Percentiles rank a stretch among this genome's conserved stretches.
Evolutionary conservation across 1,140 invertebrate genomes (phyloP).

Genomic region (Halyomorpha halys): DNA sequence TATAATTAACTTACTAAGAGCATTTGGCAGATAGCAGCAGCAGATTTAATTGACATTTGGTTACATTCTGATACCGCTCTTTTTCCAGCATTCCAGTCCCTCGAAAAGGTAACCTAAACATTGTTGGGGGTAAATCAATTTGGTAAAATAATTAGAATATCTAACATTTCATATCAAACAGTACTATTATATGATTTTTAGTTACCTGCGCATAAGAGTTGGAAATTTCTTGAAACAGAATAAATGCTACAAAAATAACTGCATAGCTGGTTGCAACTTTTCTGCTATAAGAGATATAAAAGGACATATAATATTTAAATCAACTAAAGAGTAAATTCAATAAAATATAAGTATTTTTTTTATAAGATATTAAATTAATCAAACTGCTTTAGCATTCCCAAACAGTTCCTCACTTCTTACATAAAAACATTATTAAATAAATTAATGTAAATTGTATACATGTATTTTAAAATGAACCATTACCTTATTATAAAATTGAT

Average conservation of each 20-base stretch:
- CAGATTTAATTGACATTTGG: conserved; percentile 11
- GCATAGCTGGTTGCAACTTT: background rate
- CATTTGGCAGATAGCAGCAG: conserved; percentile 19
- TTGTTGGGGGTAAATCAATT: conserved; percentile 40
- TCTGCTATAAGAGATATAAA: background rate
- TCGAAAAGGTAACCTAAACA: conserved; percentile 28
- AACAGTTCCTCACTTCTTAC: too few relatives aligned
- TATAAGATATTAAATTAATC: too few relatives aligned
- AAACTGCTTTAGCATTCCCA: too few relatives aligned
- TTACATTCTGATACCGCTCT: conserved; percentile 19
- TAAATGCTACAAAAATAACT: background rate
- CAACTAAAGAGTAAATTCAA: too few relatives aligned
- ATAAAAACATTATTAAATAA: too few relatives aligned
- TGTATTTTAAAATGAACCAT: too few relatives aligned
- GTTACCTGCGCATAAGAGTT: background rate
- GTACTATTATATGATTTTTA: too few relatives aligned
- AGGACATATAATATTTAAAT: too few relatives aligned
- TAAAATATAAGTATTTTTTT: too few relatives aligned
- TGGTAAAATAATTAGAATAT: conserved; percentile 34
- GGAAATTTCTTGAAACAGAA: background rate
- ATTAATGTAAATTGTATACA: too few relatives aligned
- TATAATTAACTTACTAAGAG: conserved; percentile 14
- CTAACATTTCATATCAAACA: too few relatives aligned
- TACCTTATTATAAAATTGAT: too few relatives aligned
- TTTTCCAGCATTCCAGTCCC: conserved; percentile 29